Base-by-base conservation (phyloP, 2,113 vertebrate species). In the Oncorhynchus masou region DNA sequence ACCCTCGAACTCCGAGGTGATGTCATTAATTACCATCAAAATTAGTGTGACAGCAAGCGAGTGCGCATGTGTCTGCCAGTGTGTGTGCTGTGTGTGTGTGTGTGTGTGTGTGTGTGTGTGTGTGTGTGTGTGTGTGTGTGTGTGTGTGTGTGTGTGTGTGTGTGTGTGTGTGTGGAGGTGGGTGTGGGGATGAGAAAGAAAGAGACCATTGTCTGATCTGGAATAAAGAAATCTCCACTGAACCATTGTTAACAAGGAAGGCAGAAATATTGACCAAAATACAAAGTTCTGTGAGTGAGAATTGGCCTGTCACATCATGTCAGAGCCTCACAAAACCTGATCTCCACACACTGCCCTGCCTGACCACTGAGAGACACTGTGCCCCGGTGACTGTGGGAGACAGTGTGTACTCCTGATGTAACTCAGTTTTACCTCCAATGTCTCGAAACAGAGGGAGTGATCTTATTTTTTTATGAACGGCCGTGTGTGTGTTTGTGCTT, bases 161-260 rank as follows among this genome's bases (percentile, higher is more conserved):
- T 48, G 78, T 13, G 67, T 20, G 75, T 20, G 81, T 74, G 74
- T 11, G 73, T 22, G 77, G 71, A 74, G 71, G 76, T 69, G 73
- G 79, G 84, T 71, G 64, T 34, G 75, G 29, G 74, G 31, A 20
- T 51, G 66, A 49, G 65, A 73, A 25, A 70, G 68, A 91, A 91
- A 92, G 91, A 86, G 81, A 86, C 91, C 81, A 94, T 94, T 94
- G 93, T 94, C 88, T 90, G 80, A 86, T 87, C 79, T 86, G 88
- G 95, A 96, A 96, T 95, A 96, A 96, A 96, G 96, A 96, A 96
- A 96, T 96, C 93, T 95, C 93, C 92, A 95, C 94, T 97, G 94
- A 94, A 95, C 93, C 96, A 96, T 96, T 95, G 94, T 95, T 95
- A 95, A 94, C 91, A 92, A 94, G 94, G 93, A 94, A 94, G 94